Percentiles rank a stretch among this genome's conserved stretches.
Conservation (phyloP, 2,888 invertebrate genomes). For the Scaptomyza polygonia region DNA sequence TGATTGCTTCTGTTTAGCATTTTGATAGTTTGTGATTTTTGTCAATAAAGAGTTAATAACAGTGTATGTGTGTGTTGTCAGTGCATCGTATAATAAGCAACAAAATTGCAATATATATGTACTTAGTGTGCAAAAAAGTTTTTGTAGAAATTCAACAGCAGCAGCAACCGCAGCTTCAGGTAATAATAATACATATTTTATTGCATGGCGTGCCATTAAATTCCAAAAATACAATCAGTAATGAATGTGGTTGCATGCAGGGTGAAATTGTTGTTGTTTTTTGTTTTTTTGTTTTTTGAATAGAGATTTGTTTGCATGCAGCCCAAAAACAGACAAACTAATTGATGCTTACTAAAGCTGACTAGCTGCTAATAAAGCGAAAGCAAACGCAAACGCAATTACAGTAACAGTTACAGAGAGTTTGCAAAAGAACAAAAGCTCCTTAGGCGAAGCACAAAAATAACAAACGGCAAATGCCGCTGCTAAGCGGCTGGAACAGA, state of each 20-base stretch:
- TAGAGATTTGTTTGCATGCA: constrained; percentile 50
- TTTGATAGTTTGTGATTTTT: constrained; percentile 47
- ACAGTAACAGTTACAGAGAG: constrained; percentile 50
- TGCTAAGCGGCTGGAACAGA: constrained; percentile 24
- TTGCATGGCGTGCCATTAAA: constrained; percentile 45
- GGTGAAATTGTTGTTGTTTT: too few species aligned
- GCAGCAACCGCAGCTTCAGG: constrained; percentile 38
- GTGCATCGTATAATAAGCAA: constrained; percentile 50
- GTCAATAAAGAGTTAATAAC: neutral
- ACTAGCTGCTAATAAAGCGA: constrained; percentile 36
- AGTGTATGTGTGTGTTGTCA: constrained; percentile 11
- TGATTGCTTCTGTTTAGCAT: constrained; percentile 11
- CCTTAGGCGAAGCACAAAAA: constrained; percentile 40
- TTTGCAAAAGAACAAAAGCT: constrained; percentile 60
- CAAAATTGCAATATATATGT: constrained; percentile 41
- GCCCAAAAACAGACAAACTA: constrained; percentile 37
- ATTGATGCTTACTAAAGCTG: constrained; percentile 55
- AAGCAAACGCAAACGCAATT: constrained; percentile 63
- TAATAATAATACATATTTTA: constrained; percentile 49
- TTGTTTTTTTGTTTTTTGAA: neutral
- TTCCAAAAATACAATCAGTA: constrained; percentile 28
- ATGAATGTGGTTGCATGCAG: too few species aligned
- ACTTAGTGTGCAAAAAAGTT: constrained; percentile 26
- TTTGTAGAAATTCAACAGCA: constrained; percentile 26
- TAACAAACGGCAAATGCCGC: constrained; percentile 19